Percentiles rank a stretch among this genome's conserved stretches.
Evolutionary conservation across 2,113 vertebrate species (phyloP).

Genomic region (Poecilia latipinna): DNA sequence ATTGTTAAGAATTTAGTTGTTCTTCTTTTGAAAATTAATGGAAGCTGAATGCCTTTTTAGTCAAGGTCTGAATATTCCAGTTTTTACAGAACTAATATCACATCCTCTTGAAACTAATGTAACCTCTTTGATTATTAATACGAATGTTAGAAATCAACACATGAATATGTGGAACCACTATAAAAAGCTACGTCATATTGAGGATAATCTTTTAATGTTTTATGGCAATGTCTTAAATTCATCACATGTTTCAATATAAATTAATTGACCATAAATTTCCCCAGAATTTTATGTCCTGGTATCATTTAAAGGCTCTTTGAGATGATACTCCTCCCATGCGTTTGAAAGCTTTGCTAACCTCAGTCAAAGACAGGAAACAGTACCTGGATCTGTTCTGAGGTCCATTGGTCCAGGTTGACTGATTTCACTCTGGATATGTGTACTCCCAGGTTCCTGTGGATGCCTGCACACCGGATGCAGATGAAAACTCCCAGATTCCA

Average conservation of each 20-base stretch:
- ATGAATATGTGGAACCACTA: too few relatives aligned
- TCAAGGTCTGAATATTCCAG: background rate
- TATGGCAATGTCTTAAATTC: too few relatives aligned
- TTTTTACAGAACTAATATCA: background rate
- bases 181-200: too few relatives aligned
- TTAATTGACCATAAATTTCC: too few relatives aligned
- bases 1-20: background rate
- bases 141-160: too few relatives aligned
- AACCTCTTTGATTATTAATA: background rate
- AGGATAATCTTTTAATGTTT: too few relatives aligned
- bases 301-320: background rate
- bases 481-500: conserved; percentile 99
- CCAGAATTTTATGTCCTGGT: background rate
- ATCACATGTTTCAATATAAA: too few relatives aligned
- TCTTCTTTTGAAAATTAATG: background rate
- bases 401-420: conserved; percentile 99
- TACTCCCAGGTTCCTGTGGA: conserved; percentile 98
- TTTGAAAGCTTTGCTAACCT: background rate
- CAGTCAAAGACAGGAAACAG: background rate
- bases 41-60: too few relatives aligned
- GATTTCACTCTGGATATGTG: conserved; percentile 99
- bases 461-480: conserved; percentile 98
- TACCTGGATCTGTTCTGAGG: conserved; percentile 97
- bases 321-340: background rate
- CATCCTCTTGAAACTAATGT: background rate